These are phyloP conservation scores for Prenolepis imparis DNA, from an alignment of 2,888 invertebrate genomes.

Conservation along the genomic window DNA sequence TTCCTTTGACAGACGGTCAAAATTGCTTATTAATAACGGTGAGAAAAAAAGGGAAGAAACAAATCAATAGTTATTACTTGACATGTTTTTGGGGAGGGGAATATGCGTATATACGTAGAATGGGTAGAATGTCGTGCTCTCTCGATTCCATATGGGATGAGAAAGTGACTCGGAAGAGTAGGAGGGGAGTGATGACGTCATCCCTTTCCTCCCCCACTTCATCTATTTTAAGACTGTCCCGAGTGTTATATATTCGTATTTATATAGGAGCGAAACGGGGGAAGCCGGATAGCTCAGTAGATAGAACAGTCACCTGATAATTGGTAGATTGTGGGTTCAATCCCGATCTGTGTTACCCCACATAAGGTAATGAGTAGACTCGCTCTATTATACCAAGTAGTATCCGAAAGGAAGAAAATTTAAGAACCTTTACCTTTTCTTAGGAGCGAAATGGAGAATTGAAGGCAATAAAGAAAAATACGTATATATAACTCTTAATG, in stretches of 20 bases:
- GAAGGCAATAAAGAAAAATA: slow-evolving; percentile 62
- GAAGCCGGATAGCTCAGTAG: background rate
- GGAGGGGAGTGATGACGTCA: slow-evolving; percentile 81
- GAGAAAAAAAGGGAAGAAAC: background rate
- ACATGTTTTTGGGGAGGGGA: slow-evolving; percentile 6
- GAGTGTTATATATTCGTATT: slow-evolving; percentile 70
- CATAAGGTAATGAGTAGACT: background rate
- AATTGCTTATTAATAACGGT: background rate
- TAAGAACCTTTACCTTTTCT: background rate
- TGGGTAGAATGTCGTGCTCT: slow-evolving; percentile 33
- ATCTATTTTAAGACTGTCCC: slow-evolving; percentile 85
- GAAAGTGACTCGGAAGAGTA: slow-evolving; percentile 77
- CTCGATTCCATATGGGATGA: slow-evolving; percentile 63
- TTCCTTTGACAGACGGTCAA: too few species aligned
- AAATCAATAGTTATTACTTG: background rate
- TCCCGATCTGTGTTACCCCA: background rate
- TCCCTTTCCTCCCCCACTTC: slow-evolving; percentile 58
- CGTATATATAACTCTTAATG: slow-evolving; percentile 73
- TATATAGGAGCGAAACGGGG: slow-evolving; percentile 65
- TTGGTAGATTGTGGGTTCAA: background rate
- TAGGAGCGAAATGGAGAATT: slow-evolving; percentile 53
- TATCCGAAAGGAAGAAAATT: background rate
- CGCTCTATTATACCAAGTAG: background rate
- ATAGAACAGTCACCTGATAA: background rate
- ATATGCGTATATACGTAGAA: slow-evolving; percentile 8